Base-by-base conservation (phyloP, 2,113 vertebrate genomes). In the Oplegnathus fasciatus region DNA sequence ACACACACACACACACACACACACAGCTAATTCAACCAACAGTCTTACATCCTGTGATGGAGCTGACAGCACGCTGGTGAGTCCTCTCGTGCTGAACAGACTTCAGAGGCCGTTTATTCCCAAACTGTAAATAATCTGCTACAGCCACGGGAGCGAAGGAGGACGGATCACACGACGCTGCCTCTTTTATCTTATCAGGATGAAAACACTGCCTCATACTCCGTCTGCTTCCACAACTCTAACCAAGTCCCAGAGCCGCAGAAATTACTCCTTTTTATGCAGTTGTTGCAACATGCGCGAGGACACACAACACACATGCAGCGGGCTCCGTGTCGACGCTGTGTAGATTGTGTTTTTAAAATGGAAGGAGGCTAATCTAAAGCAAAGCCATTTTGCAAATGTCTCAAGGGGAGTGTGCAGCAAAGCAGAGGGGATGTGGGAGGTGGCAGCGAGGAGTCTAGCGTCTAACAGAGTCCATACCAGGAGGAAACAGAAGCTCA, bases 71-170 rank as follows among this genome's bases (percentile, higher is more conserved):
- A 4, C 52, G 34, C 73, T 4, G 57, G 57, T 64, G 46, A 57
- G 75, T 75, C 57, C n/a, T 57, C 66, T 67, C 14, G 22, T 30
- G 66, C 60, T 11, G 66, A 72, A 24, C 7, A 77, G 26, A 77
- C 52, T 61, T 87, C 86, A 75, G 69, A 87, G 75, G 69, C 34
- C 42, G 15, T 66, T 75, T 71, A 84, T 76, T 80, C 58, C 65
- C 70, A 66, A 76, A 80, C 65, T 76, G 58, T 28, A 54, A 75
- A 75, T 71, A 75, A 64, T 64, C 64, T 28, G 42, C 34, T 9
- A 44, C 74, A 77, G 81, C 20, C 15, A n/a, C 9, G 26, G 44
- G 57, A 52, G n/a, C 0, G 22, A 37, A 4, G 50, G 14, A 34
- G 57, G 37, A 40, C 15, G 57, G 75, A 70, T 50, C 20, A 60